A percentile compares a stretch with the other conserved stretches of the same genome.
Conservation (phyloP, 2,888 invertebrate species). For the Hypomecis punctinalis region DNA sequence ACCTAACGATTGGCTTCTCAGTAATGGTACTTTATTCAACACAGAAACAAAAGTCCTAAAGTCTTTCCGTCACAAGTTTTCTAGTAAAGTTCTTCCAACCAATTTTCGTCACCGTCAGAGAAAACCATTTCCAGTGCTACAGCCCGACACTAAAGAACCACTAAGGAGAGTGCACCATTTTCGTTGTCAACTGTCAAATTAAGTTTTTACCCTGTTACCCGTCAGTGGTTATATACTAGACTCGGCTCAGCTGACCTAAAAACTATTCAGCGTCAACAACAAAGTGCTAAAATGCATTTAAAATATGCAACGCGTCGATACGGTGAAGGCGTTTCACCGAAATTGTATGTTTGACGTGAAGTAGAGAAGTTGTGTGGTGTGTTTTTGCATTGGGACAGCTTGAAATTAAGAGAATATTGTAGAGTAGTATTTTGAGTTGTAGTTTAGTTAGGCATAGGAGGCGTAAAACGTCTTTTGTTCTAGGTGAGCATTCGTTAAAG, state of each 20-base stretch:
- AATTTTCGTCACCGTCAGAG: neutral
- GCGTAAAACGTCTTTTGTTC: too few species aligned
- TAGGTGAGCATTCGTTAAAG: too few species aligned
- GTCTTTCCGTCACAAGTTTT: too few species aligned
- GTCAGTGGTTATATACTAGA: conserved; percentile 15
- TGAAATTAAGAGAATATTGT: too few species aligned
- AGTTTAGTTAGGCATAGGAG: too few species aligned
- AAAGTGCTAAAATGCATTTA: conserved; percentile 43
- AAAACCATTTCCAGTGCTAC: conserved; percentile 7
- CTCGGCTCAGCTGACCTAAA: conserved; percentile 16
- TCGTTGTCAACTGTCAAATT: conserved; percentile 29
- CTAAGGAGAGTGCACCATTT: conserved; percentile 22
- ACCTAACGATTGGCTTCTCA: too few species aligned
- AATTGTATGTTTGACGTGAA: conserved; percentile 35
- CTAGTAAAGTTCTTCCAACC: too few species aligned
- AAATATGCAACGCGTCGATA: conserved; percentile 43
- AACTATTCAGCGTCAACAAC: conserved; percentile 19
- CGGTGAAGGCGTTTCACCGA: conserved; percentile 33
- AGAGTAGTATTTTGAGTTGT: too few species aligned
- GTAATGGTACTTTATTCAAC: too few species aligned
- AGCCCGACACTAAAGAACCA: conserved; percentile 13
- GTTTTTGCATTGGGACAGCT: neutral
- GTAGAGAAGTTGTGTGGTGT: conserved; percentile 1
- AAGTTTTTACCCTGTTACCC: conserved; percentile 24
- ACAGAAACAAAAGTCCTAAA: too few species aligned